Conservation (phyloP, 2,113 vertebrate species). For the Clarias gariepinus region DNA sequence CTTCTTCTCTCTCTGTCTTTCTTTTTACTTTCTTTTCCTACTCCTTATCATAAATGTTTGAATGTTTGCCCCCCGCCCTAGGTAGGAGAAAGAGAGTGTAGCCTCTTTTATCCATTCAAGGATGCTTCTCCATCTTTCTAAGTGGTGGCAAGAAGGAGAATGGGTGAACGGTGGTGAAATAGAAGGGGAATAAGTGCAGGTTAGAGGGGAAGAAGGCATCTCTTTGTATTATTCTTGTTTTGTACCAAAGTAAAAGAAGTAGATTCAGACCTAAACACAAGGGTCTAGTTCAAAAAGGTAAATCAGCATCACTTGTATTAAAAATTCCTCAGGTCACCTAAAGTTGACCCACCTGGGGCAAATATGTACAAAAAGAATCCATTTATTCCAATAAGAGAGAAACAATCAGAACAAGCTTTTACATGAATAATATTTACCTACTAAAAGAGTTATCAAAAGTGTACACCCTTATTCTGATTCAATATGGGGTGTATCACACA, state of each 20-base stretch:
- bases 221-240: constrained; percentile 65
- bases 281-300: constrained; percentile 29
- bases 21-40: constrained; percentile 55
- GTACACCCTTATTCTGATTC: no score
- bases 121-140: constrained; percentile 59
- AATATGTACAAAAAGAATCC: no score
- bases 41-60: constrained; percentile 71
- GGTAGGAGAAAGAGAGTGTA: constrained; percentile 69
- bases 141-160: constrained; percentile 48
- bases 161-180: constrained; percentile 43
- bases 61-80: constrained; percentile 78
- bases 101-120: constrained; percentile 69
- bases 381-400: no score
- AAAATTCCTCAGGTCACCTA: not conserved
- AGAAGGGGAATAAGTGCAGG: constrained; percentile 55
- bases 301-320: constrained; percentile 15
- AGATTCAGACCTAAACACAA: constrained; percentile 62
- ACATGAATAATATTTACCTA: no score
- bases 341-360: no score
- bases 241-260: constrained; percentile 69
- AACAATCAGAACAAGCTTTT: no score
- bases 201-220: constrained; percentile 61
- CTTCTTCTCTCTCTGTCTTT: constrained; percentile 40
- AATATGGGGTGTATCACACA: no score
- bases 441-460: no score